Conservation (phyloP, 2,797 vertebrate species). For the Sylvia borin region DNA sequence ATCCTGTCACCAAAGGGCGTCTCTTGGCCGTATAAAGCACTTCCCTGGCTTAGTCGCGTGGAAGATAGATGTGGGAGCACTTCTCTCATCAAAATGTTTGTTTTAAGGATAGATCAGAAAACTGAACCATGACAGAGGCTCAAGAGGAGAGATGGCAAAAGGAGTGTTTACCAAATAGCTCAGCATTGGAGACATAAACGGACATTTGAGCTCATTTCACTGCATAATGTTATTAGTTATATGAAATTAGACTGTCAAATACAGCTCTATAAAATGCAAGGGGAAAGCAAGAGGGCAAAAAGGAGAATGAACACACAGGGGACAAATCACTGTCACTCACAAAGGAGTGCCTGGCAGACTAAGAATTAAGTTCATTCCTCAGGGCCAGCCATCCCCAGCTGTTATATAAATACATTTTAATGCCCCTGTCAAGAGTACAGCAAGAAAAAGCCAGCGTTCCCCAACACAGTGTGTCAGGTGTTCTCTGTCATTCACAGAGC, state of each 20-base stretch:
- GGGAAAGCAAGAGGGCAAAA: constrained; percentile 56
- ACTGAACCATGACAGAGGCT: neutral
- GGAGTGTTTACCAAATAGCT: constrained; percentile 43
- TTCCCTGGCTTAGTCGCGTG: neutral
- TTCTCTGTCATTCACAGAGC: constrained; percentile 55
- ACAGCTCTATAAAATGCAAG: constrained; percentile 62
- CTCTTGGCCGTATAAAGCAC: neutral
- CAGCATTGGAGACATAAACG: constrained; percentile 6
- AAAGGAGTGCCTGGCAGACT: constrained; percentile 74
- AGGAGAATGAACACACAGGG: constrained; percentile 63
- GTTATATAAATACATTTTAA: constrained; percentile 76
- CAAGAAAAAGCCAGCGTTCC: constrained; percentile 32
- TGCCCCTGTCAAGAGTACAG: constrained; percentile 67
- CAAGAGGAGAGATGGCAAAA: neutral
- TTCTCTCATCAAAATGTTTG: constrained; percentile 6
- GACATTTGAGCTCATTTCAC: constrained; percentile 59
- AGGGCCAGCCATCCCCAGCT: constrained; percentile 71
- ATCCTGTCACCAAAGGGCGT: neutral
- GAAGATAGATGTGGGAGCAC: neutral
- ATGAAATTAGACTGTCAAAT: constrained; percentile 76
- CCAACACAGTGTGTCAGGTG: constrained; percentile 49
- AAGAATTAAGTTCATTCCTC: constrained; percentile 77
- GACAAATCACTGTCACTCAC: constrained; percentile 79
- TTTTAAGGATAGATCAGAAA: constrained; percentile 6
- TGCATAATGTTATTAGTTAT: constrained; percentile 69